Evolutionary conservation across 2,797 vertebrate genomes (phyloP).

Genomic region (Amblyopsis hoosieri): DNA sequence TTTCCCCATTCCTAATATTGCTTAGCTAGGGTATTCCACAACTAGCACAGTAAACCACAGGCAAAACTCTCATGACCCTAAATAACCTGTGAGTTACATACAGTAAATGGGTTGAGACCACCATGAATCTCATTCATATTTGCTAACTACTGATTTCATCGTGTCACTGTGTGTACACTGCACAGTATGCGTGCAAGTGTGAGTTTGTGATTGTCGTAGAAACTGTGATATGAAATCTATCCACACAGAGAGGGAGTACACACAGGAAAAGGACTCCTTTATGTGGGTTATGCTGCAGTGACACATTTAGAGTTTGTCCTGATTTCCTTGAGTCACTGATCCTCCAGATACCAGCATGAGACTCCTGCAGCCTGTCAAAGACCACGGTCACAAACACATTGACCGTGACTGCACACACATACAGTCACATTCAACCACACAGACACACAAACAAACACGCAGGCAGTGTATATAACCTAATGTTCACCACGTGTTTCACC

Average conservation of each 20-base stretch:
- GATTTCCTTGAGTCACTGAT: constrained; percentile 81
- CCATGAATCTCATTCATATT: constrained; percentile 63
- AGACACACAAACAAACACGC: constrained; percentile 21
- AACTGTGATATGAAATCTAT: constrained; percentile 22
- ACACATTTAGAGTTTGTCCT: constrained; percentile 85
- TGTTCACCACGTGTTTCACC: constrained; percentile 59
- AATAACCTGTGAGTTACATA: constrained; percentile 41
- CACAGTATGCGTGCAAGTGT: constrained; percentile 34
- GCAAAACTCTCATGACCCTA: constrained; percentile 61
- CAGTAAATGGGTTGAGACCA: constrained; percentile 49
- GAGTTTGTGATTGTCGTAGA: constrained; percentile 26
- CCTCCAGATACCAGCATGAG: constrained; percentile 74
- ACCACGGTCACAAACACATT: constrained; percentile 44
- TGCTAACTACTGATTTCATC: constrained; percentile 66
- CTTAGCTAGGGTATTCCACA: constrained; percentile 66
- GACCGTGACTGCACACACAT: constrained; percentile 27
- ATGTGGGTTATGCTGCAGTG: constrained; percentile 85
- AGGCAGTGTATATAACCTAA: constrained; percentile 42
- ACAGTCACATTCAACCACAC: constrained; percentile 21
- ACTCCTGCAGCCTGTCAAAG: constrained; percentile 65
- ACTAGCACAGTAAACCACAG: constrained; percentile 59
- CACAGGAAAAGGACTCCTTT: constrained; percentile 49
- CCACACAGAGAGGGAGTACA: constrained; percentile 13
- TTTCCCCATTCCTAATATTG: constrained; percentile 30
- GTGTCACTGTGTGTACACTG: constrained; percentile 47